A percentile compares a stretch with the other conserved stretches of the same genome.
Evolutionary conservation across 2,888 invertebrate genomes (phyloP).

Genomic region (Tubiluchus corallicola): DNA sequence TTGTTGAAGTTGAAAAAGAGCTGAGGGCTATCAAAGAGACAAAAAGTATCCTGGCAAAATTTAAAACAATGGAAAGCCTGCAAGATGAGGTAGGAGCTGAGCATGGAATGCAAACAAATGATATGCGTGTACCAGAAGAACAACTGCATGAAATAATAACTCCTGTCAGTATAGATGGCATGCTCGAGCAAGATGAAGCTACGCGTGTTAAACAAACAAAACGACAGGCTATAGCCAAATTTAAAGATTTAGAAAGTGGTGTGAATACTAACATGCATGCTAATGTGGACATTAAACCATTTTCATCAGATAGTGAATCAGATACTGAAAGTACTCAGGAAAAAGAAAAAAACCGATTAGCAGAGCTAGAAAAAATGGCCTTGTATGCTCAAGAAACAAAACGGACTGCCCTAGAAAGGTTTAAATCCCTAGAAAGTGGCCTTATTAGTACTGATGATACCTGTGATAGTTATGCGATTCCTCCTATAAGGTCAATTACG

Average conservation of each 20-base stretch:
- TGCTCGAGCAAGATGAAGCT: neutral
- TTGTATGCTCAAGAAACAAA: neutral
- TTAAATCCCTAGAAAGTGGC: conserved; percentile 1
- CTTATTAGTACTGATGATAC: neutral
- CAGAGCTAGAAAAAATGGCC: neutral
- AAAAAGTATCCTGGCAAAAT: neutral
- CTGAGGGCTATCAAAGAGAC: neutral
- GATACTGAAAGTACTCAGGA: neutral
- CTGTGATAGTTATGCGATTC: neutral
- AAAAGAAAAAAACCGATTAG: conserved; percentile 1
- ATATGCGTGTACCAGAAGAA: too few relatives aligned
- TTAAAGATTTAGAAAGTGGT: neutral
- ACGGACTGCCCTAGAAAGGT: neutral
- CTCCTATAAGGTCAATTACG: neutral
- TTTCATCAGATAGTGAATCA: neutral
- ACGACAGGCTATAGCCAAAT: neutral
- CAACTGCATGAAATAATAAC: too few relatives aligned
- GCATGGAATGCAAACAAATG: too few relatives aligned
- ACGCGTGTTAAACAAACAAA: neutral
- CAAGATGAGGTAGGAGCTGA: neutral
- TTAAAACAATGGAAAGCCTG: neutral
- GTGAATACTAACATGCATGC: neutral
- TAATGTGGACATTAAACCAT: neutral
- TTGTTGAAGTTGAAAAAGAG: neutral
- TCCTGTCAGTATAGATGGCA: too few relatives aligned